These are phyloP conservation scores for Julus scanicus DNA, from an alignment of 2,888 invertebrate genomes.

Conservation along the genomic window DNA sequence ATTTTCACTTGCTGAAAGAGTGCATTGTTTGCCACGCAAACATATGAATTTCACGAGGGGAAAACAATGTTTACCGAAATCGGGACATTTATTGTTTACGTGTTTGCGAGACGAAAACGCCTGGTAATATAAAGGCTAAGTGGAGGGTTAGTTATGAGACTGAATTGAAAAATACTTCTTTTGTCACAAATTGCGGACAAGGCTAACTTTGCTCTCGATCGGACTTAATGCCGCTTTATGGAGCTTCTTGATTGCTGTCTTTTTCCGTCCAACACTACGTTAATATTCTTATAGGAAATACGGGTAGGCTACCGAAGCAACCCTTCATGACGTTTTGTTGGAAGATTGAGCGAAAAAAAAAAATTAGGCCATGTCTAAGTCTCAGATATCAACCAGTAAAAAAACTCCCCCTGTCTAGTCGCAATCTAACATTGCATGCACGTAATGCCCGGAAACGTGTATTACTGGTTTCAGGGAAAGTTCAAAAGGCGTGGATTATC, in stretches of 20 bases:
- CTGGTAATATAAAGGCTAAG: not conserved
- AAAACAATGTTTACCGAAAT: constrained; percentile 43
- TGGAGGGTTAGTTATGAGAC: constrained; percentile 17
- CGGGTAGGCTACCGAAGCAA: not conserved
- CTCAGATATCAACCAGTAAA: not conserved
- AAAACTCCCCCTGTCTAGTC: not conserved
- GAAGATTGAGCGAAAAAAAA: not conserved
- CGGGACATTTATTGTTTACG: constrained; percentile 39
- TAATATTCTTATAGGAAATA: not conserved
- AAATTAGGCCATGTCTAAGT: not conserved
- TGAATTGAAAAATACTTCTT: constrained; percentile 39
- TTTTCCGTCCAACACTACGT: not conserved
- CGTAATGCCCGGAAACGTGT: not conserved
- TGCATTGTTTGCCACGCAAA: constrained; percentile 23
- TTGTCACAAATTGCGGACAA: constrained; percentile 20
- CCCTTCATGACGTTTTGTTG: not conserved
- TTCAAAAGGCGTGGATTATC: too few relatives aligned
- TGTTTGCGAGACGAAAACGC: constrained; percentile 43
- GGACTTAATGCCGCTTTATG: constrained; percentile 9
- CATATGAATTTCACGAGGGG: not conserved
- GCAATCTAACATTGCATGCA: not conserved
- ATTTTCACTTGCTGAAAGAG: not conserved
- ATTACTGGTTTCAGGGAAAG: too few relatives aligned
- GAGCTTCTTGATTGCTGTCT: constrained; percentile 9
- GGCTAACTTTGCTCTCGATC: not conserved